These are phyloP conservation scores for Drosophila repleta DNA, from an alignment of 1,140 invertebrate species.

Conservation along the genomic window DNA sequence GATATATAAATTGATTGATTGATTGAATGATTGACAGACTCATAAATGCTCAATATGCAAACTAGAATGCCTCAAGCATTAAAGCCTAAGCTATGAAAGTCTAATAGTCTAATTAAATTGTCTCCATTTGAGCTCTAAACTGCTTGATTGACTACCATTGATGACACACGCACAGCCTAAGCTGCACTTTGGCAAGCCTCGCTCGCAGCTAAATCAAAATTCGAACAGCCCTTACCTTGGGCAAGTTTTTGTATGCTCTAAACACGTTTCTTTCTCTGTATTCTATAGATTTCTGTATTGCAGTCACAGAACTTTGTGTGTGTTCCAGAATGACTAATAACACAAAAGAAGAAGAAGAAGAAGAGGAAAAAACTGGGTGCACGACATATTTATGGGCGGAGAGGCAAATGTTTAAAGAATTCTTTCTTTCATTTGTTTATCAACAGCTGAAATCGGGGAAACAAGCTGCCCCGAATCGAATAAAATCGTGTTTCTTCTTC, in stretches of 20 bases:
- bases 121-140: not conserved
- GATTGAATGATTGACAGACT: not conserved
- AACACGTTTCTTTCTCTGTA: not conserved
- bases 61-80: not conserved
- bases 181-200: not conserved
- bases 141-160: not conserved
- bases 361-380: slow-evolving; percentile 4
- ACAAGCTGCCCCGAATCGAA: slow-evolving; percentile 1
- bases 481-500: slow-evolving; percentile 12
- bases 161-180: not conserved
- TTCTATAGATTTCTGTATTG: slow-evolving; percentile 1
- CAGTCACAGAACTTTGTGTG: slow-evolving; percentile 6
- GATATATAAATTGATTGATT: too few relatives aligned
- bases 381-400: slow-evolving; percentile 1
- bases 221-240: not conserved
- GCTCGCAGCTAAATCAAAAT: not conserved
- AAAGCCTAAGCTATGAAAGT: too few relatives aligned
- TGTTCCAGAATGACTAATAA: slow-evolving; percentile 25
- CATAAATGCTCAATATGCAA: not conserved
- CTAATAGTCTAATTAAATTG: not conserved
- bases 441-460: slow-evolving; percentile 19
- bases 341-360: not conserved
- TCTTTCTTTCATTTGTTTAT: slow-evolving; percentile 23
- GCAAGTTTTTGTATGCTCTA: not conserved
- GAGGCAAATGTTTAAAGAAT: slow-evolving; percentile 18